These are phyloP conservation scores for Delphinapterus leucas DNA, from an alignment of 2,113 vertebrate genomes.

Conservation along the genomic window DNA sequence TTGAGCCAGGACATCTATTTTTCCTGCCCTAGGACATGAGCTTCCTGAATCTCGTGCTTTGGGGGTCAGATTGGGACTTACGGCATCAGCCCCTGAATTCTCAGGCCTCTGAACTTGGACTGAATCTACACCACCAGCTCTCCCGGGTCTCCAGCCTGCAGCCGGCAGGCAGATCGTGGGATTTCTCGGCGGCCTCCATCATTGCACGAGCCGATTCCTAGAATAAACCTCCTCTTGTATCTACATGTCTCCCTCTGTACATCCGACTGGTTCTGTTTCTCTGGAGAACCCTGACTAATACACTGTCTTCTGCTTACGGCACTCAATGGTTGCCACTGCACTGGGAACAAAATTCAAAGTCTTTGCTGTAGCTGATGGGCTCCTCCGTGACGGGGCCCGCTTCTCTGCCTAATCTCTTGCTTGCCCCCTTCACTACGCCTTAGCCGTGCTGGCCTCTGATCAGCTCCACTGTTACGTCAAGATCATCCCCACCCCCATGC, in stretches of 20 bases:
- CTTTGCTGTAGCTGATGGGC: neutral
- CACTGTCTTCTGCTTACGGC: neutral
- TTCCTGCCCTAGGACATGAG: neutral
- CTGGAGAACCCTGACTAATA: neutral
- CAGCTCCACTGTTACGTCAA: neutral
- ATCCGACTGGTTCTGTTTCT: neutral
- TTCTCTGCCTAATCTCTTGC: neutral
- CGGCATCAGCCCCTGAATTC: neutral
- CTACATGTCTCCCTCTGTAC: neutral
- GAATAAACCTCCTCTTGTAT: neutral
- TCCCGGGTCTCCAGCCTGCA: neutral
- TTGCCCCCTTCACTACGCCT: neutral
- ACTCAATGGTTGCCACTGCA: too few species aligned
- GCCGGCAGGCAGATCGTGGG: neutral
- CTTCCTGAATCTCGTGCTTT: neutral
- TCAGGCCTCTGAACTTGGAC: neutral
- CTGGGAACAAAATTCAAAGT: neutral
- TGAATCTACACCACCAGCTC: neutral
- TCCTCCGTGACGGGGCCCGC: neutral
- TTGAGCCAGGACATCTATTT: too few species aligned
- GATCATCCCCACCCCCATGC: neutral
- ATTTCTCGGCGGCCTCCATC: neutral
- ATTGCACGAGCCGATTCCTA: neutral
- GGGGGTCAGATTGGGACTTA: neutral
- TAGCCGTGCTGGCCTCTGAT: neutral